Evolutionary conservation across 2,888 invertebrate species (phyloP).

Genomic region (Microctonus aethiopoides): DNA sequence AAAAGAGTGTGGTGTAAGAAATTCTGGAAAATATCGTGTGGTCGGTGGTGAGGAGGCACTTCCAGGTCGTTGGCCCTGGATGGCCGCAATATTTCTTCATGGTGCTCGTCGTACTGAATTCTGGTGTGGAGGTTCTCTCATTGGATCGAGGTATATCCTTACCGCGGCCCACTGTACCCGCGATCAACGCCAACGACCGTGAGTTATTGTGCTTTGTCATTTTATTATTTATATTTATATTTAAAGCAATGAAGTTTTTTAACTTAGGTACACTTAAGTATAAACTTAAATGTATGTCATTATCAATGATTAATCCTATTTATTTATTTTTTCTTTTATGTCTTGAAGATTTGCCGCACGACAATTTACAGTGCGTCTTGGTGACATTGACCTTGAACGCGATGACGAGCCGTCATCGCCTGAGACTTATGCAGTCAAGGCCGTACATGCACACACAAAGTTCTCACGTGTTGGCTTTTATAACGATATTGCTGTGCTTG

Average conservation of each 20-base stretch:
- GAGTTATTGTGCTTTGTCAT: conserved; percentile 62
- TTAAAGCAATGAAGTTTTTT: neutral
- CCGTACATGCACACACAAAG: conserved; percentile 84
- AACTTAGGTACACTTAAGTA: neutral
- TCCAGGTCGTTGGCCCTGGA: conserved; percentile 95
- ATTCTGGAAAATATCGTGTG: conserved; percentile 85
- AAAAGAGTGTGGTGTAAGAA: conserved; percentile 85
- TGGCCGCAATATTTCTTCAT: conserved; percentile 93
- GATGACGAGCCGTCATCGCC: conserved; percentile 89
- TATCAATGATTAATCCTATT: neutral
- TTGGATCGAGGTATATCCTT: conserved; percentile 82
- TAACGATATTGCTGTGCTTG: conserved; percentile 91
- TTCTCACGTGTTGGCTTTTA: conserved; percentile 93
- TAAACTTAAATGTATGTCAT: neutral
- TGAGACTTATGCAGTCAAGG: conserved; percentile 80
- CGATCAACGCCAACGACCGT: conserved; percentile 90
- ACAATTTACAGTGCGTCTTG: conserved; percentile 89
- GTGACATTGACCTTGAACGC: conserved; percentile 86
- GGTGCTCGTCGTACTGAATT: conserved; percentile 87
- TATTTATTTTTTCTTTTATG: neutral
- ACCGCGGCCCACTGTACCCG: conserved; percentile 95
- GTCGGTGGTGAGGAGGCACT: conserved; percentile 89
- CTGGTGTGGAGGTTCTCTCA: conserved; percentile 93
- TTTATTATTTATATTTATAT: neutral
- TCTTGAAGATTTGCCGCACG: conserved; percentile 81